These are phyloP conservation scores for Galeruca laticollis DNA, from an alignment of 2,888 invertebrate genomes.

Conservation along the genomic window DNA sequence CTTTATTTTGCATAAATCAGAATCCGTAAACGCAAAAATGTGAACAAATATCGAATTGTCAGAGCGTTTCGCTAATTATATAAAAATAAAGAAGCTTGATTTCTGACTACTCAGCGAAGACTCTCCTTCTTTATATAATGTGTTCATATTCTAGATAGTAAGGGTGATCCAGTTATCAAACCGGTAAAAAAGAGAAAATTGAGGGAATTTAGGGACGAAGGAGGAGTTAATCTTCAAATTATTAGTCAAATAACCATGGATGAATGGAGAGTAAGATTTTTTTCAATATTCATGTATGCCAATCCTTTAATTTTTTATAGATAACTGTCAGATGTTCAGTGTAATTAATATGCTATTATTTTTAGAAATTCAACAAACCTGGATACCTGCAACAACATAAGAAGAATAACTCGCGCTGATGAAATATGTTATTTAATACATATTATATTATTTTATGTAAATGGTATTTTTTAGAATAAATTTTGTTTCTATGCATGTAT, in stretches of 20 bases:
- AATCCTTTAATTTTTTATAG: no score
- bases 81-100: no score
- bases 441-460: neutral
- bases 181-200: conserved; percentile 55
- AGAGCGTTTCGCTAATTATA: no score
- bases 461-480: neutral
- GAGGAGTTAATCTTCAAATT: conserved; percentile 69
- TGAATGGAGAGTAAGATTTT: conserved; percentile 70
- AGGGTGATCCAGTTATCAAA: conserved; percentile 54
- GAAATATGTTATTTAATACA: neutral
- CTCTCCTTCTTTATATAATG: no score
- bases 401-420: conserved; percentile 21
- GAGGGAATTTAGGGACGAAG: conserved; percentile 54
- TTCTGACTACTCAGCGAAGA: no score
- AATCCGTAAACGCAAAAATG: no score
- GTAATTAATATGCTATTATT: conserved; percentile 26
- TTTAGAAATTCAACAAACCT: conserved; percentile 53
- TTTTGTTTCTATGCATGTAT: neutral
- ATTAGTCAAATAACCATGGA: conserved; percentile 70
- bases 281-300: neutral
- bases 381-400: conserved; percentile 55
- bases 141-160: conserved; percentile 49
- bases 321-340: neutral
- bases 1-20: no score
- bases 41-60: no score